A percentile compares a stretch with the other conserved stretches of the same genome.
Conservation (phyloP, 2,888 invertebrate genomes). For the Hypsopygia costalis region DNA sequence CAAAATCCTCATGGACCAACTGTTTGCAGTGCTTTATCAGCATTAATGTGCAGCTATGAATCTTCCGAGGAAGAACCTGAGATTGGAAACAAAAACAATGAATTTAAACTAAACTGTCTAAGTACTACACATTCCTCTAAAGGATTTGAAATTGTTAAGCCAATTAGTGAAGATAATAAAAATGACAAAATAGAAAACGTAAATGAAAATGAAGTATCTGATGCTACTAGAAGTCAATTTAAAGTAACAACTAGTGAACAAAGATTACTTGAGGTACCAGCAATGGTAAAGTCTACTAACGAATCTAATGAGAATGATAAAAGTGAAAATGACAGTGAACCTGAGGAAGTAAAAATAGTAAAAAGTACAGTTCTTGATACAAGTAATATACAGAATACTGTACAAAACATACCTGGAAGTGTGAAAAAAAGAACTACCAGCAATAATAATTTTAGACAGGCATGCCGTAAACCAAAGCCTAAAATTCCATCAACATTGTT, state of each 20-base stretch:
- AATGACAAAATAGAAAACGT: background rate
- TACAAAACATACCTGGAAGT: conserved; percentile 13
- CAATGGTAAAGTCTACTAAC: no score
- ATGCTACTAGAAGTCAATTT: conserved; percentile 2
- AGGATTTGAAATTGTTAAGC: no score
- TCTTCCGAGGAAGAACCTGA: conserved; percentile 70
- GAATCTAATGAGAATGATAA: conserved; percentile 8
- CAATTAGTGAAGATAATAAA: background rate
- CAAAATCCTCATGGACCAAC: conserved; percentile 26
- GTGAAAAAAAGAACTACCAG: conserved; percentile 14
- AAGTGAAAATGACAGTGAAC: conserved; percentile 65
- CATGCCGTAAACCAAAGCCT: conserved; percentile 27
- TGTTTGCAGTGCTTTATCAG: conserved; percentile 77
- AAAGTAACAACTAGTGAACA: conserved; percentile 3
- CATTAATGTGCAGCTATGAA: conserved; percentile 79
- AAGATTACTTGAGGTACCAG: background rate
- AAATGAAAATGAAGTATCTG: conserved; percentile 12
- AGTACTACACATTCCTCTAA: no score
- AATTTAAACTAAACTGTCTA: conserved; percentile 8
- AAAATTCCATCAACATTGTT: conserved; percentile 81
- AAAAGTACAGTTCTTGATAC: conserved; percentile 28
- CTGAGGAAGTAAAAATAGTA: conserved; percentile 65
- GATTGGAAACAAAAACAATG: conserved; percentile 11
- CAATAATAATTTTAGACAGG: conserved; percentile 14
- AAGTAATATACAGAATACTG: conserved; percentile 19